Evolutionary conservation across 2,113 vertebrate species (phyloP).

Genomic region (Oreocharis arfaki): DNA sequence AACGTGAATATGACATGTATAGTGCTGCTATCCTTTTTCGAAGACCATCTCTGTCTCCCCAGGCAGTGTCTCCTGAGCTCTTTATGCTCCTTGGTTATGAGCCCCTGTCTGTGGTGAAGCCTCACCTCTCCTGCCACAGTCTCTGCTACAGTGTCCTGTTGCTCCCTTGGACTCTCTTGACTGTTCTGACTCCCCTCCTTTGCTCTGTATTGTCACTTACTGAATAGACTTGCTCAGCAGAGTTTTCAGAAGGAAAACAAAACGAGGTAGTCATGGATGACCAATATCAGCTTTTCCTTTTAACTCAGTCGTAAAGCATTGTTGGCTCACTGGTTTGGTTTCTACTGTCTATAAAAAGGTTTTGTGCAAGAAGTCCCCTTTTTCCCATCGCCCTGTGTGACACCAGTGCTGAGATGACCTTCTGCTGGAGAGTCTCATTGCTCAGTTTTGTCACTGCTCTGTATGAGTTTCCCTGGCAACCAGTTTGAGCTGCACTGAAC

Average conservation of each 20-base stretch:
- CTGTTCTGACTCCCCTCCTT: background rate
- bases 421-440: background rate
- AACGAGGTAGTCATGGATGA: conserved; percentile 10
- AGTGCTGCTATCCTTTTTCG: background rate
- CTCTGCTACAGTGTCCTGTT: background rate
- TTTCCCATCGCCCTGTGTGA: conserved; percentile 18
- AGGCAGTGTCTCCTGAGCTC: background rate
- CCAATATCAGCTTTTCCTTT: conserved; percentile 14
- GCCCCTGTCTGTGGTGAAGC: background rate
- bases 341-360: conserved; percentile 28
- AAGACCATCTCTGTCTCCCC: background rate
- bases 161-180: background rate
- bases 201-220: background rate
- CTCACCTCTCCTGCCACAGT: background rate
- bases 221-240: conserved; percentile 2
- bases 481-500: background rate
- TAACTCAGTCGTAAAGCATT: background rate
- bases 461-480: conserved; percentile 18
- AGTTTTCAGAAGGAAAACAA: conserved; percentile 27
- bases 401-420: background rate
- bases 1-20: background rate
- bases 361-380: conserved; percentile 7
- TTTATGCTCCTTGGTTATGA: background rate
- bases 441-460: background rate
- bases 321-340: background rate